Evolutionary conservation across 64 coral and sea anemone genomes (phyloP).

Genomic region (Porites australiensis): DNA sequence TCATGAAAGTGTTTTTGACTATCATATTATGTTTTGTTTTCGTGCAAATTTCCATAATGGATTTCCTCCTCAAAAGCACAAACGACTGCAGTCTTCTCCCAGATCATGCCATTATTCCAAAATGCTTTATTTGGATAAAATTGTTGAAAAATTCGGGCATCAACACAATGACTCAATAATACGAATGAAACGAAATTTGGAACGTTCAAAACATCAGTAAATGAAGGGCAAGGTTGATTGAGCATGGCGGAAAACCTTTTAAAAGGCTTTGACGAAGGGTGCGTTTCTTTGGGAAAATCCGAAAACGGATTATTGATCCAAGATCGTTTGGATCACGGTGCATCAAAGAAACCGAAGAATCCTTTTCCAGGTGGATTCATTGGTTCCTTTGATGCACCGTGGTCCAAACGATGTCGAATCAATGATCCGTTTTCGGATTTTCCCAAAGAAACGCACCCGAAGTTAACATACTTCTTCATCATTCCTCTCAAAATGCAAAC

Average conservation of each 20-base stretch:
- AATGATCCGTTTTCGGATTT: no score
- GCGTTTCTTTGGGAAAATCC: no score
- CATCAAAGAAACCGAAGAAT: no score
- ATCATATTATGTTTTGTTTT: neutral
- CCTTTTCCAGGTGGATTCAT: no score
- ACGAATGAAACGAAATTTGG: neutral
- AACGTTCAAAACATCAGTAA: conserved; percentile 5
- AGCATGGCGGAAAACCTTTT: neutral
- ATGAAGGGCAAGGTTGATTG: neutral
- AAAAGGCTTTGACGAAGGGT: no score
- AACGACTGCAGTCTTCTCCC: conserved; percentile 1
- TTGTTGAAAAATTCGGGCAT: neutral
- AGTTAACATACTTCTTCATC: neutral
- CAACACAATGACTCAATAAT: neutral
- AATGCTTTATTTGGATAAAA: conserved; percentile 3
- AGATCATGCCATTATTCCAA: conserved; percentile 9
- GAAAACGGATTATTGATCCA: no score
- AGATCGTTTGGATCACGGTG: no score
- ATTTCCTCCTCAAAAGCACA: conserved; percentile 10
- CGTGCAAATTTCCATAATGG: neutral
- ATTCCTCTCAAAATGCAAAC: neutral
- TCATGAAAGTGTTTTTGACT: neutral
- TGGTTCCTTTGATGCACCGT: no score
- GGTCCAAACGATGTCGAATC: no score
- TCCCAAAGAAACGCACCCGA: no score